Evolutionary conservation across 1,140 invertebrate genomes (phyloP), one percentile per base, ranked within the genome.

Genomic region (Solenopsis fugax): DNA sequence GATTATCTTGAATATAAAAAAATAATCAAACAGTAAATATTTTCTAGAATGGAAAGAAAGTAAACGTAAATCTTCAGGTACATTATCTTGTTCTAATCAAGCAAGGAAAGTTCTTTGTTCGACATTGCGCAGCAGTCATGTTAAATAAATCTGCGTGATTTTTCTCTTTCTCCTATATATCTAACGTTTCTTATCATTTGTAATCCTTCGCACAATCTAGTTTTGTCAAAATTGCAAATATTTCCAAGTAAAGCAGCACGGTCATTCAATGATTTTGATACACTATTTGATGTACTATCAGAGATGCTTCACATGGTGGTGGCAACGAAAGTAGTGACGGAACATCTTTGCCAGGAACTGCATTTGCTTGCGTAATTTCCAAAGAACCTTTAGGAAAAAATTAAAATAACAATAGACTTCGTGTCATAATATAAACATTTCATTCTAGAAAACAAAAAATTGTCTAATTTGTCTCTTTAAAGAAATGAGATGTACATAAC

Each of bases 161-260:
- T 52, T 45, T 29, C 21, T 41, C 21, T 73, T 50, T 21, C n/a
- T n/a, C 10, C 37, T 81, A 58, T 84, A 48, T 60, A 73, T n/a
- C 12, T 84, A 80, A 56, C 13, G 4, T 4, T 5, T 76, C 56
- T 85, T 90, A 80, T 92, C 94, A 92, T 95, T 95, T 81, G 92
- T 94, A 86, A 96, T 95, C 93, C 96, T 96, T 72, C 96, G 96
- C n/a, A n/a, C 91, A 97, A 94, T 56, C 96, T 96, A 64, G 95
- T 93, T 92, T 97, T 97, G 92, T 97, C 96, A 91, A 97, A 97
- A 91, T 95, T 96, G 94, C 96, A 97, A 92, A 97, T 97, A 82
- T 97, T 97, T 86, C 96, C 96, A 48, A 97, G 94, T 67, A 97
- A 93, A 80, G 96, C 96, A 56, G 95, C 94, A 71, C 96, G 95